A percentile compares a stretch with the other conserved stretches of the same genome.
phyloP scores from a whole-genome alignment of 1,140 invertebrate species.

The Camponotus floridanus region DNA sequence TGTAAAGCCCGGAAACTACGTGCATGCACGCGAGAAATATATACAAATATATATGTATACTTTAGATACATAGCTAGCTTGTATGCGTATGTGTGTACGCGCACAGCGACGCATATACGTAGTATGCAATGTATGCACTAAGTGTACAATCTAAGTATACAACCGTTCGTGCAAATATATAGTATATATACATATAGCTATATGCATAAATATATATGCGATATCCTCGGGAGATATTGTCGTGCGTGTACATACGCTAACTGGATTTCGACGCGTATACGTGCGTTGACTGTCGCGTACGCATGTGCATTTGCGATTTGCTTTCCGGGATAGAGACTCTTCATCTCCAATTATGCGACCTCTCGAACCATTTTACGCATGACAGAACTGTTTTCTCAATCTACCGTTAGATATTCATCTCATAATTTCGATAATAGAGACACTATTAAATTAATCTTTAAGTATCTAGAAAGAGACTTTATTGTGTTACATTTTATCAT shows the following conservation, averaged over 20 bases:
- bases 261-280: constrained; percentile 9
- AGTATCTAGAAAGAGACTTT: neutral
- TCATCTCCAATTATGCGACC: constrained; percentile 67
- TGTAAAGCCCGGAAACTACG: constrained; percentile 52
- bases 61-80: constrained; percentile 1
- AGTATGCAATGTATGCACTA: too few species aligned
- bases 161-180: neutral
- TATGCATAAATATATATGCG: neutral
- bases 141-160: neutral
- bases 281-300: neutral
- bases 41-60: constrained; percentile 49
- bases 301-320: constrained; percentile 14
- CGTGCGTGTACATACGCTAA: constrained; percentile 11
- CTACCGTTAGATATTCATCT: constrained; percentile 31
- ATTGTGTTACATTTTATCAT: neutral
- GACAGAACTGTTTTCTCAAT: constrained; percentile 67
- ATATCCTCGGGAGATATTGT: constrained; percentile 7
- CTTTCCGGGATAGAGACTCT: constrained; percentile 19
- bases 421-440: constrained; percentile 51
- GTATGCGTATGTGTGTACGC: neutral
- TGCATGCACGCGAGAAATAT: constrained; percentile 66
- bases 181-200: neutral
- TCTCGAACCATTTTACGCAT: constrained; percentile 61
- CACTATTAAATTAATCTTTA: neutral
- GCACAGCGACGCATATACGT: neutral